phyloP scores from a whole-genome alignment of 2,888 invertebrate genomes.

The Sminthurides aquaticus region DNA sequence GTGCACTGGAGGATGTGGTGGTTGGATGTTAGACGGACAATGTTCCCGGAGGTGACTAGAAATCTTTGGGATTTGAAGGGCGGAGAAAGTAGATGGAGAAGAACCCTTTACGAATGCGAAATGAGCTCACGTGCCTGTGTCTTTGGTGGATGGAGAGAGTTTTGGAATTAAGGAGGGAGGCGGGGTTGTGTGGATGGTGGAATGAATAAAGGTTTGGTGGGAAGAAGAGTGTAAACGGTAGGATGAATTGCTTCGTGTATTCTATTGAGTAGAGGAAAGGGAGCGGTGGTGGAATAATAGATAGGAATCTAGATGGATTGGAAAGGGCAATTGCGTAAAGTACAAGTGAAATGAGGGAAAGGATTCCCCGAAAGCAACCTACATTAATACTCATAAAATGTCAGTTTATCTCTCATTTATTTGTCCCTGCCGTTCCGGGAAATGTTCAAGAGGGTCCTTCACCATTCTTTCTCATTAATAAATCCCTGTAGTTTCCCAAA shows the following conservation, averaged over 20 bases:
- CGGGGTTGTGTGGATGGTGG: not conserved
- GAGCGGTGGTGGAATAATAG: slow-evolving; percentile 3
- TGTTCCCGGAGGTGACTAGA: too few relatives aligned
- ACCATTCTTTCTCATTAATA: not conserved
- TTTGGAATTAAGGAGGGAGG: not conserved
- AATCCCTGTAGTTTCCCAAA: not conserved
- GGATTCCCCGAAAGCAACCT: slow-evolving; percentile 1
- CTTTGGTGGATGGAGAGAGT: not conserved
- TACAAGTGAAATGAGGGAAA: slow-evolving; percentile 5
- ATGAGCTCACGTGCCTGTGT: not conserved
- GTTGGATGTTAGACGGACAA: too few relatives aligned
- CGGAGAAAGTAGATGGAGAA: not conserved
- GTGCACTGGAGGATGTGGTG: too few relatives aligned
- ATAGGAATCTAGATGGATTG: slow-evolving; percentile 13
- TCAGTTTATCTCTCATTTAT: slow-evolving; percentile 16
- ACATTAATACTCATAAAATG: slow-evolving; percentile 19
- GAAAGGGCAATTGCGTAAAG: slow-evolving; percentile 14
- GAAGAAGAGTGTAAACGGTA: not conserved
- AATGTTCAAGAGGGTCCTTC: not conserved
- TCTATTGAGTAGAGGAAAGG: slow-evolving; percentile 2
- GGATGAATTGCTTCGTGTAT: not conserved
- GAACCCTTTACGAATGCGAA: not conserved
- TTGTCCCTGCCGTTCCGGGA: slow-evolving; percentile 5
- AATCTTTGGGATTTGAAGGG: not conserved
- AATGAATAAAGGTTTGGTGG: not conserved